Conservation (phyloP, 2,113 vertebrate species). For the Erythrolamprus reginae region DNA sequence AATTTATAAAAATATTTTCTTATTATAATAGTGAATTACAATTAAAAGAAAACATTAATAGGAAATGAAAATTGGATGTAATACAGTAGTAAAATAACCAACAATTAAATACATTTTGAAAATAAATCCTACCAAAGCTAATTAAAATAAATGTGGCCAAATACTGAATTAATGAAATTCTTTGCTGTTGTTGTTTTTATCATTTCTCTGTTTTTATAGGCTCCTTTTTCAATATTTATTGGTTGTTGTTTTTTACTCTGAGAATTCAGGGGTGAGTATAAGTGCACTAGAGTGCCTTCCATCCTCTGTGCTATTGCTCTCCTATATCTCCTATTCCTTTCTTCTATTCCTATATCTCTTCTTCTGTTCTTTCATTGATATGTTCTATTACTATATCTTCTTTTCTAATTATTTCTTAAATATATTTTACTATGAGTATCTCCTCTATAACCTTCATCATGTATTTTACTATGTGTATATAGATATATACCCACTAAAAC, state of each 20-base stretch:
- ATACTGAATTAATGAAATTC: background rate
- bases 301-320: too few relatives aligned
- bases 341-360: too few relatives aligned
- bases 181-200: background rate
- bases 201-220: background rate
- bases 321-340: too few relatives aligned
- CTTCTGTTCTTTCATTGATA: too few relatives aligned
- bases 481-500: too few relatives aligned
- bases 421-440: too few relatives aligned
- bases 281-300: too few relatives aligned
- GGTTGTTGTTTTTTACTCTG: background rate
- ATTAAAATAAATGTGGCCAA: background rate
- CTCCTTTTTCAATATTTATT: background rate
- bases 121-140: background rate
- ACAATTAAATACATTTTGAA: background rate
- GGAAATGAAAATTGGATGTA: background rate
- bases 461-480: too few relatives aligned
- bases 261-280: too few relatives aligned
- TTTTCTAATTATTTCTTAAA: too few relatives aligned
- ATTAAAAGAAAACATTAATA: background rate
- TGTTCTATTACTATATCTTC: too few relatives aligned
- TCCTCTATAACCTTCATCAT: too few relatives aligned
- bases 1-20: background rate
- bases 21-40: background rate
- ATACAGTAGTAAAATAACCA: background rate